Percentiles rank a stretch among this genome's conserved stretches.
phyloP scores from a whole-genome alignment of 2,888 invertebrate genomes.

The Rotaria socialis region DNA sequence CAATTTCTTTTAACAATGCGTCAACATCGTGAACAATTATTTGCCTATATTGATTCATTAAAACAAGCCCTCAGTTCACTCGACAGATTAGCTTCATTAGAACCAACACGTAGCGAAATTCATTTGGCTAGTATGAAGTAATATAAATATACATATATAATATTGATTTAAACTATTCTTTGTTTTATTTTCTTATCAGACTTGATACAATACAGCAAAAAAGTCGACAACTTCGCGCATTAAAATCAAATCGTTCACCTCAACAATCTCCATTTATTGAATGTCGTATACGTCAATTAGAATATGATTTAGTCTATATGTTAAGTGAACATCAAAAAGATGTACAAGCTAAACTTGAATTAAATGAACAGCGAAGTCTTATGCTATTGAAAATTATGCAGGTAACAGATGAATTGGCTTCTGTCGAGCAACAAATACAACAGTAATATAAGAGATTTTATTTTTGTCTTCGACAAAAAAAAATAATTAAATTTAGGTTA shows the following conservation, averaged over 20 bases:
- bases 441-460: neutral
- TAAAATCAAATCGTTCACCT: neutral
- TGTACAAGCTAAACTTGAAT: constrained; percentile 3
- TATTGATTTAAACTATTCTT: neutral
- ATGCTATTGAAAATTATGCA: constrained; percentile 25
- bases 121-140: neutral
- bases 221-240: constrained; percentile 7
- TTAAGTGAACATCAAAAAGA: constrained; percentile 33
- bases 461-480: neutral
- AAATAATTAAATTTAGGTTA: neutral
- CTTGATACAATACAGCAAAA: constrained; percentile 3
- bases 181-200: neutral
- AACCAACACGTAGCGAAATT: neutral
- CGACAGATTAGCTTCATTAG: neutral
- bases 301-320: neutral
- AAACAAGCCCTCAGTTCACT: constrained; percentile 10
- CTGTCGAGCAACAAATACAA: constrained; percentile 31
- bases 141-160: neutral
- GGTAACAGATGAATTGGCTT: neutral
- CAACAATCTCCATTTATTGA: constrained; percentile 29
- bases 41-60: neutral
- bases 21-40: constrained; percentile 31
- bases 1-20: neutral
- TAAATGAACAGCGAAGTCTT: constrained; percentile 10
- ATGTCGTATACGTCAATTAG: constrained; percentile 32